Evolutionary conservation across 2,113 vertebrate genomes (phyloP).

Genomic region (Periophthalmus modestus): DNA sequence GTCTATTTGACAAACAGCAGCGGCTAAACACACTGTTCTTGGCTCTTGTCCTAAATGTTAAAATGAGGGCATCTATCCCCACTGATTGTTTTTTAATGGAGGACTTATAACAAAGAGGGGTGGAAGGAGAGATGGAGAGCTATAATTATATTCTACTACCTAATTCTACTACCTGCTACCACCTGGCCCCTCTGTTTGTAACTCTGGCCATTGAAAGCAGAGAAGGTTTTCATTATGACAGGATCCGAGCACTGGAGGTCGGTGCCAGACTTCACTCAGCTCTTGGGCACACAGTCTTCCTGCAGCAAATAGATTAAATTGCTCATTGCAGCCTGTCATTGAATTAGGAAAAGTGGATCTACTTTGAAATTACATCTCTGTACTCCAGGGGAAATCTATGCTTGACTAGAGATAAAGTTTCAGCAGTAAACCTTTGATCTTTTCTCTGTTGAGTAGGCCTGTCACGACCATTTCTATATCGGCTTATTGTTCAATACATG

Average conservation of each 20-base stretch:
- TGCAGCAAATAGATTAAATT: constrained; percentile 35
- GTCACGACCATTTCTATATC: too few species aligned
- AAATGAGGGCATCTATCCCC: constrained; percentile 29
- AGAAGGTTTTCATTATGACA: constrained; percentile 15
- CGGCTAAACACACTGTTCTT: constrained; percentile 6
- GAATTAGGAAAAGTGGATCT: constrained; percentile 35
- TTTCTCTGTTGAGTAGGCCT: too few species aligned
- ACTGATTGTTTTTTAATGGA: constrained; percentile 22
- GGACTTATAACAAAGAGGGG: constrained; percentile 9
- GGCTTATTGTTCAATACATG: too few species aligned
- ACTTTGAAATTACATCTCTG: constrained; percentile 9
- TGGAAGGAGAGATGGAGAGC: constrained; percentile 17
- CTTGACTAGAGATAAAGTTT: constrained; percentile 3
- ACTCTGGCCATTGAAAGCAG: constrained; percentile 24
- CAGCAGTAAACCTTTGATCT: too few species aligned
- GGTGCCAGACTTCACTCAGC: constrained; percentile 33
- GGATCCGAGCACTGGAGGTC: constrained; percentile 30
- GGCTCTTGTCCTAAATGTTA: constrained; percentile 9
- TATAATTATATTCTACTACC: constrained; percentile 24
- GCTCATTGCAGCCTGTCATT: constrained; percentile 36
- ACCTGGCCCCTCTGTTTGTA: constrained; percentile 40
- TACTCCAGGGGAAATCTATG: constrained; percentile 5
- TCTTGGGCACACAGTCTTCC: constrained; percentile 17
- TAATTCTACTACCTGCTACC: constrained; percentile 7
- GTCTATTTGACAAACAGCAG: constrained; percentile 21